Percentiles rank a stretch among this genome's conserved stretches.
Conservation (phyloP, 2,888 invertebrate species). For the Sphecodes monilicornis region DNA sequence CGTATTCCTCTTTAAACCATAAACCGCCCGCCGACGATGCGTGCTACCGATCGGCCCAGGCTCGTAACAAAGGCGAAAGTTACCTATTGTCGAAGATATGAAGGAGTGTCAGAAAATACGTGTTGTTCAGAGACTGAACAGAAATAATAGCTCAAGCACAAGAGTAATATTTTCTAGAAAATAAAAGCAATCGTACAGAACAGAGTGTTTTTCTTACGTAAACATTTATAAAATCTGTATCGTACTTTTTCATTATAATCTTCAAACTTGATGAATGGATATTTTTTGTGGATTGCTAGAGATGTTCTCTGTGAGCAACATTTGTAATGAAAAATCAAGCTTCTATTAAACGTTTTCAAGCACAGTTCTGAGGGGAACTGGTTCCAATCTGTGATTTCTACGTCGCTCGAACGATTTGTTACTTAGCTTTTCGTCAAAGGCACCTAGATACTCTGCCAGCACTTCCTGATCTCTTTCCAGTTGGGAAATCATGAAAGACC, state of each 20-base stretch:
- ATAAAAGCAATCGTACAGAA: not conserved
- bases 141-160: not conserved
- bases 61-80: too few relatives aligned
- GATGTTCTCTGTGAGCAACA: not conserved
- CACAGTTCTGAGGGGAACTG: not conserved
- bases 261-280: not conserved
- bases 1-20: too few relatives aligned
- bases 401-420: conserved; percentile 42
- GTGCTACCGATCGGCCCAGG: too few relatives aligned
- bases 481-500: conserved; percentile 56
- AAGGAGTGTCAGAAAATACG: too few relatives aligned
- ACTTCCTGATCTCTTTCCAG: conserved; percentile 54
- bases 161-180: not conserved
- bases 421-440: conserved; percentile 56
- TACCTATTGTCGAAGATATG: too few relatives aligned
- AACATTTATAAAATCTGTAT: not conserved
- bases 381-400: conserved; percentile 4
- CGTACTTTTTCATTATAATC: not conserved
- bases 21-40: too few relatives aligned
- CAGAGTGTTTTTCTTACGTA: not conserved
- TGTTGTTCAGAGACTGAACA: too few relatives aligned
- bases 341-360: conserved; percentile 16
- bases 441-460: conserved; percentile 15
- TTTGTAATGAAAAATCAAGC: conserved; percentile 1
- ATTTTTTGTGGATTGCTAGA: too few relatives aligned